Evolutionary conservation across 2,888 invertebrate genomes (phyloP), one percentile per base, ranked within the genome.

Genomic region (Carterocephalus palaemon): DNA sequence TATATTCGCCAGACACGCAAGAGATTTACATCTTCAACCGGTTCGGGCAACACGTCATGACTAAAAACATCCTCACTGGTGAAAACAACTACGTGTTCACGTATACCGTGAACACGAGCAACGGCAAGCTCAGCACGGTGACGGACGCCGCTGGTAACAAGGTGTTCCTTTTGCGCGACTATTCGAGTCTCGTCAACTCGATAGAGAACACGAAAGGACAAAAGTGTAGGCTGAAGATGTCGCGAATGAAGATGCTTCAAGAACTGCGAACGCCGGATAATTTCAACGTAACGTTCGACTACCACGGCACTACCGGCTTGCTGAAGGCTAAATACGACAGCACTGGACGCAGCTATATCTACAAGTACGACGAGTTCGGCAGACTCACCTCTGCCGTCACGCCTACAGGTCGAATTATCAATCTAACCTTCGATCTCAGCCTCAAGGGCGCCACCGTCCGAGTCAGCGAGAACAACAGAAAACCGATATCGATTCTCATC

Each of bases 91-190:
- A 97, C 71, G 92, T 95, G 1, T 99, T 98, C 70, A 94, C 96
- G 0, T 99, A 99, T 81, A 97, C 96, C 58, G 96, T 98, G 0
- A 98, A 98, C 70, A 98, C 98, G 0, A 97, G 96, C 64, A 97
- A 96, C 65, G 98, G 98, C 0, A 97, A 96, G 70, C 88, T 99
- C 10, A 95, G 95, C 63, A 95, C 95, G 0, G 96, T 99, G 0
- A 96, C 96, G 0, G 98, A 98, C 67, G 94, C 96, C 0, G 95
- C 96, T 2, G 96, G 96, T 34, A 95, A 95, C 65, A 95, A 95
- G 76, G 94, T 95, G 0, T 95, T 95, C 80, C 72, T 95, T 7
- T 75, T 95, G 5, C 88, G 95, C 17, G 95, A 95, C 67, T 95
- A 95, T 67, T 93, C 94, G 3, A 93, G 93, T 47, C 93, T 94